A percentile compares a stretch with the other conserved stretches of the same genome.
Evolutionary conservation across 2,797 vertebrate species (phyloP).

Genomic region (Centroberyx gerrardi): DNA sequence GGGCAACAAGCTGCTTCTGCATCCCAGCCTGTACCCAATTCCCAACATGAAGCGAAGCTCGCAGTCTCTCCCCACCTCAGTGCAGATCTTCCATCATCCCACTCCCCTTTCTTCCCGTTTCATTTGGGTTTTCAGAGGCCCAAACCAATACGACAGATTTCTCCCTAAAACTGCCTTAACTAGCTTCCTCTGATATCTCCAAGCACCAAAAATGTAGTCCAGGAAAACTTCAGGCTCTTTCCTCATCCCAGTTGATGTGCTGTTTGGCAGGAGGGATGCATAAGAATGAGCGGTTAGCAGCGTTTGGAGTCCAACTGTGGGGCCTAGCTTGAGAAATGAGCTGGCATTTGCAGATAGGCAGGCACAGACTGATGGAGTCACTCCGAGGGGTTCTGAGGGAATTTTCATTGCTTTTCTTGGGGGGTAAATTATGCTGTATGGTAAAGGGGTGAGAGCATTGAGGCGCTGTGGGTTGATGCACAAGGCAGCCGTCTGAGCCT

Average conservation of each 20-base stretch:
- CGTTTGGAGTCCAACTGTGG: constrained; percentile 72
- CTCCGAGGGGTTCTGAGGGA: constrained; percentile 69
- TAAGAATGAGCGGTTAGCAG: constrained; percentile 79
- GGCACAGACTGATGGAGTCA: constrained; percentile 77
- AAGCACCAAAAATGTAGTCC: constrained; percentile 55
- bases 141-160: constrained; percentile 45
- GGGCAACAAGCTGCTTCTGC: constrained; percentile 34
- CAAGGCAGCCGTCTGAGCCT: constrained; percentile 36
- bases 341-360: constrained; percentile 84
- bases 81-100: constrained; percentile 35
- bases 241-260: constrained; percentile 73
- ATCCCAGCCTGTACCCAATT: constrained; percentile 3
- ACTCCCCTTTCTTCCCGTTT: constrained; percentile 42
- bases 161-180: constrained; percentile 43
- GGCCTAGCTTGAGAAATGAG: constrained; percentile 79
- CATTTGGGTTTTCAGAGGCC: constrained; percentile 56
- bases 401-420: constrained; percentile 68
- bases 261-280: constrained; percentile 79
- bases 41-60: constrained; percentile 8
- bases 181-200: constrained; percentile 67
- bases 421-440: constrained; percentile 68
- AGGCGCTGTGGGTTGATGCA: constrained; percentile 29
- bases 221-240: constrained; percentile 68
- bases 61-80: background rate
- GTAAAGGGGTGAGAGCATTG: constrained; percentile 37